Conservation (phyloP, 1,140 invertebrate species). For the Melipona quadrifasciata region DNA sequence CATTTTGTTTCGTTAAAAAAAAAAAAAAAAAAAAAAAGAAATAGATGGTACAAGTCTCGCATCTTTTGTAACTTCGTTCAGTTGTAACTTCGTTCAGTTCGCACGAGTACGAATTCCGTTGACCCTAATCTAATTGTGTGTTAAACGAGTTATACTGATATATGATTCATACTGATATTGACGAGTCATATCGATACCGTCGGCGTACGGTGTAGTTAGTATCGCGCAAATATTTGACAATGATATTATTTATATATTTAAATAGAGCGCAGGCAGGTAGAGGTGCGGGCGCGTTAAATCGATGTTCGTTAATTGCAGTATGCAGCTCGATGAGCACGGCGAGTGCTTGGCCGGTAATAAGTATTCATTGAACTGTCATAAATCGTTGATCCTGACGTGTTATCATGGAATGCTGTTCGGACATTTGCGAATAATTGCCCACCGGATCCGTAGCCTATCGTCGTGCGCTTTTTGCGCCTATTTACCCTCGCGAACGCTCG, state of each 20-base stretch:
- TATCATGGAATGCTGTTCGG: constrained; percentile 18
- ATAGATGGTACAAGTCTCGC: too few species aligned
- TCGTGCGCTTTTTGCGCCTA: constrained; percentile 27
- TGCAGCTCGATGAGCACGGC: background rate
- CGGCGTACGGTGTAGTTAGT: too few species aligned
- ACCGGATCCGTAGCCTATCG: constrained; percentile 7
- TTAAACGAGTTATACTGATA: too few species aligned
- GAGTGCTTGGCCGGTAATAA: constrained; percentile 9
- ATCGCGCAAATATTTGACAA: background rate
- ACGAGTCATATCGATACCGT: too few species aligned
- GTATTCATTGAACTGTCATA: constrained; percentile 47
- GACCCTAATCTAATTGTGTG: too few species aligned
- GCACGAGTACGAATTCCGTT: too few species aligned
- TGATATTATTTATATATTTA: background rate
- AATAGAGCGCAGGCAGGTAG: background rate
- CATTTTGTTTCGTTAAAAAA: too few species aligned
- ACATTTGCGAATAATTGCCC: constrained; percentile 32
- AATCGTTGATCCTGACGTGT: constrained; percentile 25
- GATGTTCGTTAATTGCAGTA: constrained; percentile 28
- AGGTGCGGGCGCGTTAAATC: constrained; percentile 15
- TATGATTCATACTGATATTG: too few species aligned
- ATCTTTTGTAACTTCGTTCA: too few species aligned
- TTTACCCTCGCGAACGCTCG: background rate
- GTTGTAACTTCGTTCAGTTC: too few species aligned
- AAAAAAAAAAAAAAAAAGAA: too few species aligned